Percentiles rank a stretch among this genome's conserved stretches.
Conservation (phyloP, 2,797 vertebrate genomes). For the Tolypeutes matacus region DNA sequence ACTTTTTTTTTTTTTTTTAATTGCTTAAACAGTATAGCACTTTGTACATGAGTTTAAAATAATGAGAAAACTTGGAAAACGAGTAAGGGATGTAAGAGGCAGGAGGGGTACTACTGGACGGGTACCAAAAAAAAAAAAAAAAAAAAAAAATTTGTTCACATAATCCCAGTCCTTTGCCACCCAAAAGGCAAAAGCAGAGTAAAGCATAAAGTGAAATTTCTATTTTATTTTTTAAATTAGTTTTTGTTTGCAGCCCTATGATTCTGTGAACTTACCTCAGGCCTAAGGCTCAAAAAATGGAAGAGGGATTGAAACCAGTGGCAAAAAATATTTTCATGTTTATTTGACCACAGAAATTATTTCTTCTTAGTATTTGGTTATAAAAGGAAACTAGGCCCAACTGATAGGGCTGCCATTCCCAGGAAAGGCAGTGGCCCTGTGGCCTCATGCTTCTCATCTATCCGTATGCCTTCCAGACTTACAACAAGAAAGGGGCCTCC, state of each 20-base stretch:
- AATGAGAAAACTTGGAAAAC: background rate
- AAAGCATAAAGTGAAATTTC: background rate
- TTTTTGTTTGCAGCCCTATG: background rate
- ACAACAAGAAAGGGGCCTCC: constrained; percentile 92
- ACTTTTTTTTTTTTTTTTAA: background rate
- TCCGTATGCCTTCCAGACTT: constrained; percentile 90
- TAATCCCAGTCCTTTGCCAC: background rate
- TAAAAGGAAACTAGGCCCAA: background rate
- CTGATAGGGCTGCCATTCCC: background rate
- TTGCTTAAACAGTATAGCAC: background rate
- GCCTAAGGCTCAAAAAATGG: background rate
- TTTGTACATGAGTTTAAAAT: background rate
- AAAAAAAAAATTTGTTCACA: background rate
- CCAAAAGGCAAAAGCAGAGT: background rate
- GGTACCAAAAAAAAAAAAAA: too few relatives aligned
- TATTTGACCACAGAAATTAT: background rate
- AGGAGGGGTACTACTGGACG: rapidly evolving
- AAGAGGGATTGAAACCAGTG: background rate
- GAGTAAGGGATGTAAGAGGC: background rate
- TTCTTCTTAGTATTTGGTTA: background rate
- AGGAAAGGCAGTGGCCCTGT: background rate
- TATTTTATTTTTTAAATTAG: background rate
- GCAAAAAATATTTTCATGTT: background rate
- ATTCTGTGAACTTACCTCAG: background rate
- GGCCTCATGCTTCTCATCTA: background rate